Percentiles rank a stretch among this genome's conserved stretches.
phyloP scores from a whole-genome alignment of 2,888 invertebrate species.

The Agrotis puta region DNA sequence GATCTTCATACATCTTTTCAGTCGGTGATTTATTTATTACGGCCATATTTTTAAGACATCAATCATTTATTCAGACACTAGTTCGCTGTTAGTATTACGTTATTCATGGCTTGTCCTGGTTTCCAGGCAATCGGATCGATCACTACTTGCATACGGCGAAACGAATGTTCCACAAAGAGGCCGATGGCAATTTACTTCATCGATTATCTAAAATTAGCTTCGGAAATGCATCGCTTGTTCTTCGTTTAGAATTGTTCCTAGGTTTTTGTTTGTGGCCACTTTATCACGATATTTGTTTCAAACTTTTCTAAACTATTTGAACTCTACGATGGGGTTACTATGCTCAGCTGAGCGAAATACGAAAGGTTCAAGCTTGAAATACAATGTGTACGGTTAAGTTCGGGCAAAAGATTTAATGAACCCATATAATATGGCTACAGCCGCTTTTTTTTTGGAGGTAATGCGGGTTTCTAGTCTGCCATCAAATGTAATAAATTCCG shows the following conservation, averaged over 20 bases:
- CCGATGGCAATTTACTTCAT: constrained; percentile 71
- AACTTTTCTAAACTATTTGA: constrained; percentile 40
- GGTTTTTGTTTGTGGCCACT: constrained; percentile 11
- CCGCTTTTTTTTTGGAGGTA: constrained; percentile 68
- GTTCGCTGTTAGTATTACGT: constrained; percentile 53
- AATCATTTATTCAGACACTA: constrained; percentile 64
- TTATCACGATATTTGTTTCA: constrained; percentile 32
- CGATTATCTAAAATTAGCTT: constrained; percentile 75
- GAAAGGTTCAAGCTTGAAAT: constrained; percentile 54
- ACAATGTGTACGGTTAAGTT: constrained; percentile 43
- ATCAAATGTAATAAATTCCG: constrained; percentile 72
- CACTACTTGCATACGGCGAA: constrained; percentile 59
- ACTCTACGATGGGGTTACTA: constrained; percentile 26
- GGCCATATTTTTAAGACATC: constrained; percentile 58
- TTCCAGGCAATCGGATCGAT: constrained; percentile 64
- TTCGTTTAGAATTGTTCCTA: constrained; percentile 62
- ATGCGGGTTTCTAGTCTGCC: constrained; percentile 64
- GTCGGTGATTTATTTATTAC: constrained; percentile 43
- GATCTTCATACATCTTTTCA: constrained; percentile 38
- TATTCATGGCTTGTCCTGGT: constrained; percentile 59
- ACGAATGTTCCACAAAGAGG: constrained; percentile 63
- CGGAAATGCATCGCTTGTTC: constrained; percentile 66
- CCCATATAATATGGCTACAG: constrained; percentile 66
- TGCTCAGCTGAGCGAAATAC: constrained; percentile 45
- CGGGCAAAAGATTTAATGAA: constrained; percentile 72